Base-by-base conservation (phyloP, 2,797 vertebrate species). In the Coregonus sp. region DNA sequence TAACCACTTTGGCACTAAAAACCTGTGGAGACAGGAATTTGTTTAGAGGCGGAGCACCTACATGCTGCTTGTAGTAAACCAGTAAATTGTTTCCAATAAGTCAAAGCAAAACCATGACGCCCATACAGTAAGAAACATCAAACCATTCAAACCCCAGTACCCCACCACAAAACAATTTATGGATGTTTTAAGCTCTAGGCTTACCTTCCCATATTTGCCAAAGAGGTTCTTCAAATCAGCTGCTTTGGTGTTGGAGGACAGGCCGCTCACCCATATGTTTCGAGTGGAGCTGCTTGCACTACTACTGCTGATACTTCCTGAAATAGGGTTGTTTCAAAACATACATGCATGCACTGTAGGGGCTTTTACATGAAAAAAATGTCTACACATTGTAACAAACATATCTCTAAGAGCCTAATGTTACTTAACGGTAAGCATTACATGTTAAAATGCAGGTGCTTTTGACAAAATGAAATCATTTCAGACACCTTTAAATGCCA, bases 171-270 rank as follows among this genome's bases (percentile, higher is more conserved):
- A 7, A 61, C 59, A 1, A 1, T 63, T 25, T 63, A 25, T 29
- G 20, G 59, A 63, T 12, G 9, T 4, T 25, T 63, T 25, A 25
- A 63, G 66, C 20, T 33, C 54, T 14, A 12, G 20, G n/a, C 72
- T 69, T 95, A 99, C 98, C 97, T 99, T 99, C 82, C 98, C 98
- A 29, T 99, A 99, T 94, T 98, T 99, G 89, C 97, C 97, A 92
- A 99, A 99, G 69, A 99, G 95, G 90, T 99, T 99, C 93, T 99
- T 99, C 71, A 99, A 93, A 91, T 98, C 98, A 70, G 98, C 97
- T 85, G 98, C 98, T 94, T 99, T 99, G 86, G 98, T 99, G 90
- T 97, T 98, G 74, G 98, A 98, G 69, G 98, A 99, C 82, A 99
- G 92, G 87, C 98, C 98, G 61, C 98, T 99, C 90, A 99, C 98